A percentile compares a stretch with the other conserved stretches of the same genome.
These are phyloP conservation scores for Tanytarsus gracilentus DNA, from an alignment of 2,888 invertebrate species.

Conservation along the genomic window DNA sequence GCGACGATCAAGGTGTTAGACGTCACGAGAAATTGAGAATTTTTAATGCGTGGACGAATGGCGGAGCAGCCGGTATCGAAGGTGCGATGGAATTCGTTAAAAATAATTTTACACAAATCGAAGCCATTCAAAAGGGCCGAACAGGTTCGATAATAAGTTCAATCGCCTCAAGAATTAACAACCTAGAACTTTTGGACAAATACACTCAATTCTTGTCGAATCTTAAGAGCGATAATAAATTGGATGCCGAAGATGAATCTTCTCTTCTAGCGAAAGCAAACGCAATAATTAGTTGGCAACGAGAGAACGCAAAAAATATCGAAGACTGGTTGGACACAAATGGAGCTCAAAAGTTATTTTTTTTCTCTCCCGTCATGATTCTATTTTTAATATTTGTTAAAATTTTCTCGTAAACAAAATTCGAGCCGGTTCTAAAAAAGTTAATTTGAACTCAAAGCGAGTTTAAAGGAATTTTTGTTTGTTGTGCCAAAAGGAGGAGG, in stretches of 20 bases:
- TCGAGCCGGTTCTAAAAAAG: no score
- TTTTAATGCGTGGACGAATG: neutral
- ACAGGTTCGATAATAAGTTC: neutral
- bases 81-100: neutral
- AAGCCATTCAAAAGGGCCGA: no score
- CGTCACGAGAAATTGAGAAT: conserved; percentile 9
- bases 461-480: no score
- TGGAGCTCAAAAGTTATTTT: neutral
- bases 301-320: neutral
- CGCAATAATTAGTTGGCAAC: neutral
- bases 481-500: no score
- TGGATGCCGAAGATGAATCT: neutral
- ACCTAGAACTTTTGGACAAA: neutral
- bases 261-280: neutral
- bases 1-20: neutral
- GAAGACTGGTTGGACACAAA: neutral
- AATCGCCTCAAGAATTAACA: neutral
- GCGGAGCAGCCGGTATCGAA: neutral
- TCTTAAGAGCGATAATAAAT: no score
- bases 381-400: neutral
- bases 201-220: neutral
- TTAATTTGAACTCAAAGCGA: no score
- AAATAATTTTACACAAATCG: neutral
- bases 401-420: conserved; percentile 4
- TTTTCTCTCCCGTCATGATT: neutral